Evolutionary conservation across 2,113 vertebrate species (phyloP).

Genomic region (Caranx melampygus): DNA sequence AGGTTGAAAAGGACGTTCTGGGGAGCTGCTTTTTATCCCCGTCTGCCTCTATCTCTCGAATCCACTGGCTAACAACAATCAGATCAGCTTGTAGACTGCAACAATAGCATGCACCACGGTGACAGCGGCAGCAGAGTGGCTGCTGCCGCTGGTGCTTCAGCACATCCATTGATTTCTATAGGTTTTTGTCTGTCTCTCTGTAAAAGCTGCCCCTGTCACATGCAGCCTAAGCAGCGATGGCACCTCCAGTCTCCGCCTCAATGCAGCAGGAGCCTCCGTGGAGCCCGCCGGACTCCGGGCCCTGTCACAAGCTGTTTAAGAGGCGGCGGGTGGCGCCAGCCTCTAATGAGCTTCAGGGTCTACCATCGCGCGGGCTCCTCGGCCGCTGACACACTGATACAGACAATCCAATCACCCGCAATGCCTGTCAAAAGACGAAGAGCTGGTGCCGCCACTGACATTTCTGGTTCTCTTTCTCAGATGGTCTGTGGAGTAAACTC

Average conservation of each 20-base stretch:
- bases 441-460: conserved; percentile 44
- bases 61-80: conserved; percentile 30
- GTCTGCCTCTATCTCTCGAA: neutral
- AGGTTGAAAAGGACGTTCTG: conserved; percentile 45
- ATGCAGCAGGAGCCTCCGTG: conserved; percentile 43
- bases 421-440: conserved; percentile 67
- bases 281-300: conserved; percentile 52
- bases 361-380: conserved; percentile 45
- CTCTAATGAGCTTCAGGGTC: conserved; percentile 76
- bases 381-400: conserved; percentile 65
- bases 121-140: conserved; percentile 12
- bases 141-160: neutral
- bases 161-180: conserved; percentile 50
- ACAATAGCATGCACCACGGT: neutral
- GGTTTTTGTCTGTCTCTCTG: conserved; percentile 49
- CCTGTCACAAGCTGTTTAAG: conserved; percentile 78
- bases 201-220: conserved; percentile 51
- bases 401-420: conserved; percentile 74
- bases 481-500: conserved; percentile 42
- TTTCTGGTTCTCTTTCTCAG: conserved; percentile 17
- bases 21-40: conserved; percentile 33
- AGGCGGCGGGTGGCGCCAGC: conserved; percentile 43
- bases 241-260: conserved; percentile 36
- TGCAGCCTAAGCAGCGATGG: conserved; percentile 47
- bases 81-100: conserved; percentile 41